A percentile compares a stretch with the other conserved stretches of the same genome.
Conservation (phyloP, 2,113 vertebrate species). For the Macroglossus sobrinus region DNA sequence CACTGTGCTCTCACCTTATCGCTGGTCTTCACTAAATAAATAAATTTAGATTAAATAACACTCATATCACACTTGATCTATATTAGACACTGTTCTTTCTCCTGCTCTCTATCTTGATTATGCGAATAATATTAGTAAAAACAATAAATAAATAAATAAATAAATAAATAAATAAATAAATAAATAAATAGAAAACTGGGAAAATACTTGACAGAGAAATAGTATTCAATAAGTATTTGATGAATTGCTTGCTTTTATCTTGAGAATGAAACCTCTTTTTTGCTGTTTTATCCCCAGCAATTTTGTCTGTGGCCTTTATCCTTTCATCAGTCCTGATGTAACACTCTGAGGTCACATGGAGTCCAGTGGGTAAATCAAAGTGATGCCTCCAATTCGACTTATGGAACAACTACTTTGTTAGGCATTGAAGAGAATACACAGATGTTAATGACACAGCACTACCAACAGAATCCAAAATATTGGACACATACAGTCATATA, state of each 20-base stretch:
- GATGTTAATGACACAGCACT: background rate
- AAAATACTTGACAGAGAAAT: background rate
- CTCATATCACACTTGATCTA: background rate
- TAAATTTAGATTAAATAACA: background rate
- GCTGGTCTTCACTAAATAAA: background rate
- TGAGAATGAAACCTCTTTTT: background rate
- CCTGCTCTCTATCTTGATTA: background rate
- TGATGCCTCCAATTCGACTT: background rate
- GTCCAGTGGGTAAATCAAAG: background rate
- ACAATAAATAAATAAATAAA: background rate
- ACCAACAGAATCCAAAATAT: background rate
- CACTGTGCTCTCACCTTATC: background rate
- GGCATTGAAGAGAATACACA: background rate
- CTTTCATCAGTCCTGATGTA: background rate
- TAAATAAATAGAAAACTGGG: background rate
- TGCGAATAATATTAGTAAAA: background rate
- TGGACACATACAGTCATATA: background rate
- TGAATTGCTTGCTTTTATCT: background rate
- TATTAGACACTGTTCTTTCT: background rate
- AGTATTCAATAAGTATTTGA: background rate
- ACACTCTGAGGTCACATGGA: background rate
- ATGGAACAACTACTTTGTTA: background rate
- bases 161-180: background rate
- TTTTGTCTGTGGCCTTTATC: background rate
- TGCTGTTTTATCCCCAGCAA: background rate